Conservation (phyloP, 1,140 invertebrate species). For the Kradibia gibbosae region DNA sequence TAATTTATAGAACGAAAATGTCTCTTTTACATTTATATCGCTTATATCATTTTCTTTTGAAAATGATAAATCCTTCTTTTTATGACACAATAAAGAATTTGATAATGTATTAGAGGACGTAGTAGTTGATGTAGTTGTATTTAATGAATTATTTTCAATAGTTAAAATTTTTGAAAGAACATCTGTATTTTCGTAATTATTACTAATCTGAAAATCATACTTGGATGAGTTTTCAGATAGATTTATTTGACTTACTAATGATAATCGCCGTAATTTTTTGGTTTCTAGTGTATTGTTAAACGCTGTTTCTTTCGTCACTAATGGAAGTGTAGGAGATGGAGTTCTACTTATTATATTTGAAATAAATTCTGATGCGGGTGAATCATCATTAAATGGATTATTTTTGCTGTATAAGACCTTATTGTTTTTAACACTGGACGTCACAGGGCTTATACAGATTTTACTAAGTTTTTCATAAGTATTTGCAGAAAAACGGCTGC, state of each 20-base stretch:
- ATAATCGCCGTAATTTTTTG: not conserved
- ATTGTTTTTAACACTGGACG: not conserved
- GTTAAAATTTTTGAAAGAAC: not conserved
- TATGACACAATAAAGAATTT: not conserved
- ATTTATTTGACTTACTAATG: not conserved
- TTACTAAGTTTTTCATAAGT: not conserved
- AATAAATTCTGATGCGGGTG: not conserved
- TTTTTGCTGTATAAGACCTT: not conserved
- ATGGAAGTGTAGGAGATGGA: slow-evolving; percentile 4
- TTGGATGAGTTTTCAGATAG: not conserved
- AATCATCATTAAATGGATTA: not conserved
- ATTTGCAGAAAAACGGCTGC: not conserved
- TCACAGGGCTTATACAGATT: not conserved
- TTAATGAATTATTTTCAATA: not conserved
- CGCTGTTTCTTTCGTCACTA: not conserved
- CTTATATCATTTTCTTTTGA: not conserved
- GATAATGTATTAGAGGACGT: not conserved
- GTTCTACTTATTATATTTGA: not conserved
- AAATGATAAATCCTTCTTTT: not conserved
- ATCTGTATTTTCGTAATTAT: not conserved
- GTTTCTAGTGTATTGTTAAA: not conserved
- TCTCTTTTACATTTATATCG: not conserved
- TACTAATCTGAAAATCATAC: not conserved
- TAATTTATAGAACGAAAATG: slow-evolving; percentile 10
- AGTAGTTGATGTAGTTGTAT: not conserved